A percentile compares a stretch with the other conserved stretches of the same genome.
phyloP scores from a whole-genome alignment of 2,113 vertebrate species.

The Bambusicola thoracicus region DNA sequence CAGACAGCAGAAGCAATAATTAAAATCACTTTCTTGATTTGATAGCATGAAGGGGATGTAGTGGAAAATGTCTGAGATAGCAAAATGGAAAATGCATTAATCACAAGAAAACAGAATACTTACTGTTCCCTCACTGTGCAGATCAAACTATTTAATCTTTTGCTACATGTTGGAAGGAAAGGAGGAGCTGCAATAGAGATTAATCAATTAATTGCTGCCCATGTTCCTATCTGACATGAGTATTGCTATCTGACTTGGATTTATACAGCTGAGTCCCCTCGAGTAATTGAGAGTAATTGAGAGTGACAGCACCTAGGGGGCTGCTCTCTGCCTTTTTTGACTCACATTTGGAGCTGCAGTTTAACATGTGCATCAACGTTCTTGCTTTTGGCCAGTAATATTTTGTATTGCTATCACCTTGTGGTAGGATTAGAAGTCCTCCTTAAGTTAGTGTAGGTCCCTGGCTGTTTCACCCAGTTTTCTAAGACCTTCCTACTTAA shows the following conservation, averaged over 20 bases:
- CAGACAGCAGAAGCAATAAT: neutral
- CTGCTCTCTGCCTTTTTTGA: neutral
- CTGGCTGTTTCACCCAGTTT: neutral
- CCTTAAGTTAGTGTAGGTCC: neutral
- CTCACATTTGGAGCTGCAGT: neutral
- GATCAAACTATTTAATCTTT: neutral
- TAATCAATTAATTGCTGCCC: neutral
- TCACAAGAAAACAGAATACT: neutral
- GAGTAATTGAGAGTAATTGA: neutral
- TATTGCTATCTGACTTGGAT: slow-evolving; percentile 6
- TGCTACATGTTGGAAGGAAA: neutral
- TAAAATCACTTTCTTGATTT: neutral
- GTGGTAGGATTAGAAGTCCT: neutral
- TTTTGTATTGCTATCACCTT: neutral
- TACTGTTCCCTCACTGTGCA: neutral
- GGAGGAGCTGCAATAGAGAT: neutral
- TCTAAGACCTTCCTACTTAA: neutral
- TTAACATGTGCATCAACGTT: neutral
- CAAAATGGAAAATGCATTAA: neutral
- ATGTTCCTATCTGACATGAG: neutral
- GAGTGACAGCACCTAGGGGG: neutral
- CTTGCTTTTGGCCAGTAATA: neutral
- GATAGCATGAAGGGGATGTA: neutral
- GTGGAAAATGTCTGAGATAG: neutral
- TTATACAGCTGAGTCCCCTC: neutral